Conservation (phyloP, 2,113 vertebrate species). For the Hemicordylus capensis region DNA sequence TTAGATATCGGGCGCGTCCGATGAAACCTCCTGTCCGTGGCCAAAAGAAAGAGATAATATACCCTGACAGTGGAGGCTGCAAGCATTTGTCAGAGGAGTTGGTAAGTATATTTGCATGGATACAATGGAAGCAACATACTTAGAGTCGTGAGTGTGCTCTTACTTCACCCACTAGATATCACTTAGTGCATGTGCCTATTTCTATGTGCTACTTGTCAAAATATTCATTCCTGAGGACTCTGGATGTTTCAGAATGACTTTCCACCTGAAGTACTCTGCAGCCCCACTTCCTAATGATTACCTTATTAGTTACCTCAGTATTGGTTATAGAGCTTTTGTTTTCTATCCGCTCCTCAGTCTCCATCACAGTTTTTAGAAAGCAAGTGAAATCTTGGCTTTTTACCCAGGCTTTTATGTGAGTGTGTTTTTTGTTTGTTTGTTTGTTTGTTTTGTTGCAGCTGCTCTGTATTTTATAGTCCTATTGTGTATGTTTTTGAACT, state of each 20-base stretch:
- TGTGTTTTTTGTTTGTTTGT: no score
- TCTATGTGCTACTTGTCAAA: background rate
- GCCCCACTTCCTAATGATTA: no score
- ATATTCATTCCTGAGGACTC: background rate
- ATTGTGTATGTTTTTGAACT: no score
- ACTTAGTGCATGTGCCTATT: background rate
- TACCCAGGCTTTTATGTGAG: no score
- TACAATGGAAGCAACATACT: background rate
- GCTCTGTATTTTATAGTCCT: no score
- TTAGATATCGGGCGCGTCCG: conserved; percentile 79
- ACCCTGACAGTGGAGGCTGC: conserved; percentile 85
- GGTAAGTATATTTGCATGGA: conserved; percentile 68
- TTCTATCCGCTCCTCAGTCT: no score
- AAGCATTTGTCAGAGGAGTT: conserved; percentile 71
- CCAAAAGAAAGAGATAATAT: conserved; percentile 15
- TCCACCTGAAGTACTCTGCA: no score
- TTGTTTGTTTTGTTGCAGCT: no score
- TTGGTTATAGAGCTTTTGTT: no score
- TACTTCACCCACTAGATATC: background rate
- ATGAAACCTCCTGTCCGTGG: rapidly evolving
- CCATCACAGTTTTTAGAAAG: no score
- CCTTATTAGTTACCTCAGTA: no score
- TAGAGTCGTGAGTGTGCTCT: rapidly evolving
- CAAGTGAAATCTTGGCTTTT: no score
- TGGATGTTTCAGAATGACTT: background rate